A percentile compares a stretch with the other conserved stretches of the same genome.
phyloP scores from a whole-genome alignment of 2,113 vertebrate genomes.

The Paraplagusia blochii region DNA sequence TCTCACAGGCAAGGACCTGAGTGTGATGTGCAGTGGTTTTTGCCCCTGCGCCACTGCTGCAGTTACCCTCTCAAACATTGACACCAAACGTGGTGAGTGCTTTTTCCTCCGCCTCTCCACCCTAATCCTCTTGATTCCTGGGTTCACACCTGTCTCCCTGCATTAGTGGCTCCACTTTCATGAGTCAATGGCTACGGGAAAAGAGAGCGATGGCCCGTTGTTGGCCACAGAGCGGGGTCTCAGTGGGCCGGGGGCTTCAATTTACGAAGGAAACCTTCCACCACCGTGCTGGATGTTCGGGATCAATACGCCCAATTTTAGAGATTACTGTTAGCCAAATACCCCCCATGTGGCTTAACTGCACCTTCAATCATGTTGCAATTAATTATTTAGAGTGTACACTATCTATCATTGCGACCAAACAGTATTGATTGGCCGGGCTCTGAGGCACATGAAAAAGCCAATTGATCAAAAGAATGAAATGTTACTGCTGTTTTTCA shows the following conservation, averaged over 20 bases:
- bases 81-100: slow-evolving; percentile 71
- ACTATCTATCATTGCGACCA: slow-evolving; percentile 55
- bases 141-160: not conserved
- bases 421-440: slow-evolving; percentile 59
- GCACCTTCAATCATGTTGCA: slow-evolving; percentile 58
- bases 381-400: slow-evolving; percentile 72
- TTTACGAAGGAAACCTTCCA: slow-evolving; percentile 19
- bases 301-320: slow-evolving; percentile 60
- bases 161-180: not conserved
- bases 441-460: slow-evolving; percentile 47
- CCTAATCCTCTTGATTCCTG: not conserved
- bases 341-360: slow-evolving; percentile 43
- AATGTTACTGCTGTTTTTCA: slow-evolving; percentile 43
- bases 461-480: slow-evolving; percentile 50
- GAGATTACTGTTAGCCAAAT: slow-evolving; percentile 58
- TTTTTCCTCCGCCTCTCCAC: not conserved
- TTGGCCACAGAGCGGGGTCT: not conserved
- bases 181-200: slow-evolving; percentile 14
- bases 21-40: slow-evolving; percentile 81
- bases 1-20: slow-evolving; percentile 89
- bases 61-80: slow-evolving; percentile 34
- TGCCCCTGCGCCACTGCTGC: slow-evolving; percentile 84
- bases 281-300: slow-evolving; percentile 7
- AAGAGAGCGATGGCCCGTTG: not conserved
- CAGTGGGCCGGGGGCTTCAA: not conserved